A percentile compares a stretch with the other conserved stretches of the same genome.
Evolutionary conservation across 2,113 vertebrate genomes (phyloP).

Genomic region (Pungitius pungitius): DNA sequence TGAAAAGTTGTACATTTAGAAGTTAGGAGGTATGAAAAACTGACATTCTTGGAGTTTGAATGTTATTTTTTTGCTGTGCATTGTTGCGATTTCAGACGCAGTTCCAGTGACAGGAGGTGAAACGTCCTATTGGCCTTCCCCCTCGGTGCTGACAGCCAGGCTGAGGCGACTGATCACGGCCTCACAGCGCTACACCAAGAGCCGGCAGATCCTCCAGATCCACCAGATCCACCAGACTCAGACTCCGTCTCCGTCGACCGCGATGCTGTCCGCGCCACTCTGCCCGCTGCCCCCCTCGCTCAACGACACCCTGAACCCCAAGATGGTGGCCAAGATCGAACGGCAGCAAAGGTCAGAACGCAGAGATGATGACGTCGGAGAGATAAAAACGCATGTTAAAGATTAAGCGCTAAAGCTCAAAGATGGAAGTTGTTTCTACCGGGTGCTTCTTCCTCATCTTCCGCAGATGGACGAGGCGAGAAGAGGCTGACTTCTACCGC

Average conservation of each 20-base stretch:
- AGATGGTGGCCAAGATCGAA: slow-evolving; percentile 98
- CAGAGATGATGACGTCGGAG: not conserved
- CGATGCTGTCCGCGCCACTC: slow-evolving; percentile 82
- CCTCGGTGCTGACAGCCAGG: slow-evolving; percentile 92
- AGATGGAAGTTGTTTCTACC: too few species aligned
- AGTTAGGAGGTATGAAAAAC: not conserved
- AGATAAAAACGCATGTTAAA: not conserved
- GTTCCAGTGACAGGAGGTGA: slow-evolving; percentile 85
- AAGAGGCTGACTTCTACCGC: slow-evolving; percentile 98
- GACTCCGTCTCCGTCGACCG: slow-evolving; percentile 72
- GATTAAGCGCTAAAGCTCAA: not conserved
- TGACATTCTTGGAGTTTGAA: not conserved
- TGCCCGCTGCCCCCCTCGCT: slow-evolving; percentile 84
- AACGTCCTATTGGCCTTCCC: slow-evolving; percentile 92
- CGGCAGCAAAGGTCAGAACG: slow-evolving; percentile 90
- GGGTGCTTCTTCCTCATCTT: not conserved
- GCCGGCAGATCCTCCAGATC: slow-evolving; percentile 85
- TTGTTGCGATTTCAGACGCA: slow-evolving; percentile 78
- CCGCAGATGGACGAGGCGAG: slow-evolving; percentile 94
- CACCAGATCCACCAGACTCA: slow-evolving; percentile 89
- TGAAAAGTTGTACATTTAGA: not conserved
- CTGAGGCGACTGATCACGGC: slow-evolving; percentile 96
- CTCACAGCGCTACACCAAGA: slow-evolving; percentile 94
- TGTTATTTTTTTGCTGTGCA: slow-evolving; percentile 29
- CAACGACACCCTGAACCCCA: slow-evolving; percentile 90